These are phyloP conservation scores for Metalampra italica DNA, from an alignment of 2,888 invertebrate species.

Conservation along the genomic window DNA sequence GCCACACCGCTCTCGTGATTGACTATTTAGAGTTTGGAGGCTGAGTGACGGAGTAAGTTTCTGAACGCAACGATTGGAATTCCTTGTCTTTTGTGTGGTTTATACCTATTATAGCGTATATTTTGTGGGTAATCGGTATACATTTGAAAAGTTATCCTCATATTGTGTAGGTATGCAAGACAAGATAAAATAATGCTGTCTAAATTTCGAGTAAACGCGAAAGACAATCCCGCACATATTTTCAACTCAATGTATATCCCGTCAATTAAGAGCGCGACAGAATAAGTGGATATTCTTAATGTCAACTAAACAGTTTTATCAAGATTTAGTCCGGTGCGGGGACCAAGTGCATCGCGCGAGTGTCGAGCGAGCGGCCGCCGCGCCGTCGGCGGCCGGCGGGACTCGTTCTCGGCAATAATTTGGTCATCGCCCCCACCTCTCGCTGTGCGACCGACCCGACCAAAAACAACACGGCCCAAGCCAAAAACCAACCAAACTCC, in stretches of 20 bases:
- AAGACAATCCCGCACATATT: not conserved
- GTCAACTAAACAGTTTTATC: conserved; percentile 49
- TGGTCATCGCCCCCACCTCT: conserved; percentile 63
- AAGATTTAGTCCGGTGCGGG: conserved; percentile 48
- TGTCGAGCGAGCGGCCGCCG: conserved; percentile 29
- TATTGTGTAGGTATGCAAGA: not conserved
- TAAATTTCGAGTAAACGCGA: not conserved
- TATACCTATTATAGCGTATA: not conserved
- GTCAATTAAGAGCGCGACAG: conserved; percentile 9
- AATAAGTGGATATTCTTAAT: conserved; percentile 32
- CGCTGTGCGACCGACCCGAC: conserved; percentile 23
- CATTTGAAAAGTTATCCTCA: not conserved
- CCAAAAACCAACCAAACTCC: conserved; percentile 25
- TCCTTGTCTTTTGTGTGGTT: conserved; percentile 3
- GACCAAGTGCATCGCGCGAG: conserved; percentile 35
- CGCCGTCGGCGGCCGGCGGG: conserved; percentile 44
- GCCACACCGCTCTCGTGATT: conserved; percentile 73
- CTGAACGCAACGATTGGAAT: conserved; percentile 33
- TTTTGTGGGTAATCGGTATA: not conserved
- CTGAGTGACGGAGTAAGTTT: conserved; percentile 52
- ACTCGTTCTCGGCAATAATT: conserved; percentile 68
- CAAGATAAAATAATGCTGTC: no score
- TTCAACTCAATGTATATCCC: not conserved
- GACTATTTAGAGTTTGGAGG: conserved; percentile 71
- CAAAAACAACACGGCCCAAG: conserved; percentile 10